phyloP scores from a whole-genome alignment of 2,113 vertebrate species.

The Perca fluviatilis region DNA sequence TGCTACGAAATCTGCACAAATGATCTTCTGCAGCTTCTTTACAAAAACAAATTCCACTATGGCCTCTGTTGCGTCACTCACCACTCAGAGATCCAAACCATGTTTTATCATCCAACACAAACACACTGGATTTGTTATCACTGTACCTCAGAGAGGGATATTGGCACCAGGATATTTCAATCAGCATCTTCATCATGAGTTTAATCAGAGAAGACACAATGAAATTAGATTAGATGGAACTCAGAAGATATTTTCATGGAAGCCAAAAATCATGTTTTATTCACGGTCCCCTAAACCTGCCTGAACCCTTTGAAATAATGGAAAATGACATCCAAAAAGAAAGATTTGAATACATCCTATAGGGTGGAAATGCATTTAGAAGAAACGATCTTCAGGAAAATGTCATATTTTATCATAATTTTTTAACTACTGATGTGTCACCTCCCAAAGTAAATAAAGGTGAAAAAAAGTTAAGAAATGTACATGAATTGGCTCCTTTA shows the following conservation, averaged over 20 bases:
- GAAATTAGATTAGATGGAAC: conserved; percentile 35
- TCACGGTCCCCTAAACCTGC: background rate
- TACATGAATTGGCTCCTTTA: background rate
- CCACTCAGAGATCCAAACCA: conserved; percentile 7
- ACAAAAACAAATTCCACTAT: background rate
- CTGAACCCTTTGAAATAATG: background rate
- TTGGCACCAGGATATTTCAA: conserved; percentile 25
- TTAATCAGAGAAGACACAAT: conserved; percentile 37
- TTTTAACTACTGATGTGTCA: background rate
- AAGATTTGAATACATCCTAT: background rate
- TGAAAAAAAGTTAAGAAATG: background rate
- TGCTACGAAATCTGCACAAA: conserved; percentile 18
- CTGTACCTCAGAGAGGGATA: conserved; percentile 16
- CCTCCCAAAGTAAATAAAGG: conserved; percentile 5
- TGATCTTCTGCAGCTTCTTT: background rate
- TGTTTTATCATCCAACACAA: conserved; percentile 44
- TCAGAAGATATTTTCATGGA: conserved; percentile 19
- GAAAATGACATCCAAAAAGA: background rate
- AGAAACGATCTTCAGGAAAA: background rate
- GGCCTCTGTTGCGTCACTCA: background rate
- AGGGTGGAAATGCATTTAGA: background rate
- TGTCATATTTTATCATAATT: background rate
- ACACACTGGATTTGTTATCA: conserved; percentile 36
- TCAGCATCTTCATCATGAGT: conserved; percentile 25
- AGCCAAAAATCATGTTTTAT: conserved; percentile 13